A percentile compares a stretch with the other conserved stretches of the same genome.
Evolutionary conservation across 1,140 invertebrate species (phyloP).

Genomic region (Ylistrum balloti): DNA sequence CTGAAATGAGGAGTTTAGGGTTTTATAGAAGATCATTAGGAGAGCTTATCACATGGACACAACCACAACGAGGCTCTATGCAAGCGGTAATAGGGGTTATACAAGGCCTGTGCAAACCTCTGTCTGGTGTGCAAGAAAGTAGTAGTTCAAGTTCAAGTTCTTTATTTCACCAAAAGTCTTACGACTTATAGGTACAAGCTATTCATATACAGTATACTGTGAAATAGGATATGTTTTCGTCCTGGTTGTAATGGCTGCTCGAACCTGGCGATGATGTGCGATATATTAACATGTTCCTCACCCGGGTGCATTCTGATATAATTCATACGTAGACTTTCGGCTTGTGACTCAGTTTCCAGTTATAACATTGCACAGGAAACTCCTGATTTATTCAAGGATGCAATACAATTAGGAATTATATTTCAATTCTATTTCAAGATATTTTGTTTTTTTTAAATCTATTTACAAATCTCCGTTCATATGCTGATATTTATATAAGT

Average conservation of each 20-base stretch:
- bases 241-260: neutral
- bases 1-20: neutral
- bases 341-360: neutral
- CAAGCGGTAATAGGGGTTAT: neutral
- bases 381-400: neutral
- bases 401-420: too few species aligned
- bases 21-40: conserved; percentile 11
- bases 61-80: neutral
- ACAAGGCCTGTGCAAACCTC: neutral
- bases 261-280: too few species aligned
- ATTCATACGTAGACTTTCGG: too few species aligned
- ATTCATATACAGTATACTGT: neutral
- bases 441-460: neutral
- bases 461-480: neutral
- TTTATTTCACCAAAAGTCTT: too few species aligned
- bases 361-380: neutral
- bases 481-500: neutral
- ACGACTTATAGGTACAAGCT: too few species aligned
- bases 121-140: conserved; percentile 1
- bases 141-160: too few species aligned
- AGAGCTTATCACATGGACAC: neutral
- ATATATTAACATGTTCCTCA: neutral
- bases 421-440: too few species aligned
- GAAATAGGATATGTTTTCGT: neutral
- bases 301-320: too few species aligned